A percentile compares a stretch with the other conserved stretches of the same genome.
phyloP scores from a whole-genome alignment of 2,113 vertebrate genomes.

The Siphamia tubifer region DNA sequence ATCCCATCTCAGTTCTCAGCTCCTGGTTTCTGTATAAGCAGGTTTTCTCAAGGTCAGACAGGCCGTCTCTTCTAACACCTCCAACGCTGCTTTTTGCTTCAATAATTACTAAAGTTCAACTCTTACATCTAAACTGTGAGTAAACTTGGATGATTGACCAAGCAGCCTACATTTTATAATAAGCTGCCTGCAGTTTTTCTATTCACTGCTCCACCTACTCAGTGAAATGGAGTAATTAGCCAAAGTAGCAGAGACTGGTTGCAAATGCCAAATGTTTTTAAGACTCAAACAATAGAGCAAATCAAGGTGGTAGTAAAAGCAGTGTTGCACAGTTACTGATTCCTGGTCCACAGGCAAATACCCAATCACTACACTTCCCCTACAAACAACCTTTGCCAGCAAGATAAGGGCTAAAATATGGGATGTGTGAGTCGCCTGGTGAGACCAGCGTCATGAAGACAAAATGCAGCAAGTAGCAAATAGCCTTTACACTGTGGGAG shows the following conservation, averaged over 20 bases:
- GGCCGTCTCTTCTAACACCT: slow-evolving; percentile 21
- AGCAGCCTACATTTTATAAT: slow-evolving; percentile 16
- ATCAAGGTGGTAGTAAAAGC: slow-evolving; percentile 33
- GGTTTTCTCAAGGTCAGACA: slow-evolving; percentile 28
- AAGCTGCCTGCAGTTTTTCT: slow-evolving; percentile 12
- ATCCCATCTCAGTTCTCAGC: slow-evolving; percentile 50
- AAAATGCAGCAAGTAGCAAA: slow-evolving; percentile 46
- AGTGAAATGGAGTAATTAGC: slow-evolving; percentile 45
- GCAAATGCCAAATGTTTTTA: slow-evolving; percentile 48
- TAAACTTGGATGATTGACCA: slow-evolving; percentile 41
- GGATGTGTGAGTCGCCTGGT: slow-evolving; percentile 46
- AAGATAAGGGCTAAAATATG: slow-evolving; percentile 66
- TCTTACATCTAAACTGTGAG: slow-evolving; percentile 30
- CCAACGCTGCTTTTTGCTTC: slow-evolving; percentile 18
- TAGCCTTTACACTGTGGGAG: slow-evolving; percentile 44
- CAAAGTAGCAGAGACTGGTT: slow-evolving; percentile 34
- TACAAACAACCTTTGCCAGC: slow-evolving; percentile 59
- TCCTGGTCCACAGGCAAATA: background rate
- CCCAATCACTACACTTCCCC: slow-evolving; percentile 24
- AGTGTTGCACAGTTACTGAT: background rate
- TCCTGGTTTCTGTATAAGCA: slow-evolving; percentile 14
- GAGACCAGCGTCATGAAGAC: slow-evolving; percentile 54
- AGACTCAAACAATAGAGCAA: slow-evolving; percentile 53
- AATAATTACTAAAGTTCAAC: slow-evolving; percentile 41
- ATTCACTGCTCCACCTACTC: slow-evolving; percentile 24